Percentiles rank a stretch among this genome's conserved stretches.
Conservation (phyloP, 2,113 vertebrate genomes). For the Eulemur macaco region DNA sequence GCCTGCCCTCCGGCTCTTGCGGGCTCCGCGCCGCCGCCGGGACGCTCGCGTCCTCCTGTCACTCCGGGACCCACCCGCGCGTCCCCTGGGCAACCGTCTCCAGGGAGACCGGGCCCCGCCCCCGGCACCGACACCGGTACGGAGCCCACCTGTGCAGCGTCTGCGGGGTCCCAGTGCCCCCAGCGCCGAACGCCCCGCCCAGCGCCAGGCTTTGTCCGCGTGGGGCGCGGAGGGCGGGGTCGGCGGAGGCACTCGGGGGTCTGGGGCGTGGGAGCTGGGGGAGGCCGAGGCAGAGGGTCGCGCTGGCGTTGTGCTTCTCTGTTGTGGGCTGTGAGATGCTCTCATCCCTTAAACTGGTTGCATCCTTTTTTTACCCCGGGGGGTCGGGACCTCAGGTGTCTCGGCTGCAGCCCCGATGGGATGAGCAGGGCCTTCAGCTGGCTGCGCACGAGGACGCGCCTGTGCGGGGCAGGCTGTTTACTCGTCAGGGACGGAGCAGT, state of each 20-base stretch:
- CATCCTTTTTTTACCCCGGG: constrained; percentile 38
- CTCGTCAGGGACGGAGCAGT: constrained; percentile 14
- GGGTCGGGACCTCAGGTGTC: not conserved
- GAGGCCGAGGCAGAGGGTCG: constrained; percentile 21
- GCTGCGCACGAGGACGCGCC: not conserved
- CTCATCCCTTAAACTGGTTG: accelerated
- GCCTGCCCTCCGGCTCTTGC: constrained; percentile 53
- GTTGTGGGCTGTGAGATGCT: not conserved
- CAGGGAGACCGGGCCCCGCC: constrained; percentile 71
- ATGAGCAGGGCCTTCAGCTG: not conserved
- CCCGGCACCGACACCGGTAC: constrained; percentile 68
- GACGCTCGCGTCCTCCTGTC: constrained; percentile 2
- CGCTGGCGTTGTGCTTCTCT: not conserved
- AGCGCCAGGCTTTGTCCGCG: constrained; percentile 58
- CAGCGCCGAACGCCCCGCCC: not conserved
- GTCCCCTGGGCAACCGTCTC: constrained; percentile 71
- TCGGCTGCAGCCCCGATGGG: not conserved
- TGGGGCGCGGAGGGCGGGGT: not conserved
- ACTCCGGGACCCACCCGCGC: constrained; percentile 43
- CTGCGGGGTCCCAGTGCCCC: constrained; percentile 54
- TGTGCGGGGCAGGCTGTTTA: constrained; percentile 56
- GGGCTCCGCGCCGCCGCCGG: constrained; percentile 9
- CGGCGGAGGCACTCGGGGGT: not conserved
- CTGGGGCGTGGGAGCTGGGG: not conserved
- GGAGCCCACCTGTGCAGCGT: constrained; percentile 68